Percentiles rank a stretch among this genome's conserved stretches.
Conservation (phyloP, 2,797 vertebrate species). For the Semotilus atromaculatus region DNA sequence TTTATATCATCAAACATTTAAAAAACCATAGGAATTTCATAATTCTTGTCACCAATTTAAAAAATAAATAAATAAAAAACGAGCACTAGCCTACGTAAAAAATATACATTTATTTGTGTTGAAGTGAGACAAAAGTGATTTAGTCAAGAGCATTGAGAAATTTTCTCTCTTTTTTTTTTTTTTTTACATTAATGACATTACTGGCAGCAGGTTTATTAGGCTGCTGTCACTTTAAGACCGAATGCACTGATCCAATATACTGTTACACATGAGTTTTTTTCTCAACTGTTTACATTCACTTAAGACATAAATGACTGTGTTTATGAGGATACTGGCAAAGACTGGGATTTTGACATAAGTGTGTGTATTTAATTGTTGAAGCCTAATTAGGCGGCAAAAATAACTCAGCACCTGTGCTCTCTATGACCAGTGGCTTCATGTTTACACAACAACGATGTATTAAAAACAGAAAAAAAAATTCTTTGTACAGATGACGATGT, state of each 20-base stretch:
- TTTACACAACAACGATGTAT: no score
- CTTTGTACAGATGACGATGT: no score
- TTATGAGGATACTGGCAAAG: neutral
- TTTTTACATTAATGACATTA: neutral
- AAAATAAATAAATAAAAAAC: no score
- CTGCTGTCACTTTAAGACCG: neutral
- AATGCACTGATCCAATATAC: neutral
- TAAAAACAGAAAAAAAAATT: no score
- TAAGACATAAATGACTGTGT: neutral
- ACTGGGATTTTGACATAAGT: neutral
- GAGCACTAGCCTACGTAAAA: no score
- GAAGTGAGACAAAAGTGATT: neutral
- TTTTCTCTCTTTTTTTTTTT: neutral
- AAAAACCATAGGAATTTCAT: neutral
- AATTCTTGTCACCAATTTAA: neutral
- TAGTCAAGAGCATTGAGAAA: neutral
- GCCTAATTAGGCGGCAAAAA: neutral
- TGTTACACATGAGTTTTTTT: neutral
- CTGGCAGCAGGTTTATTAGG: neutral
- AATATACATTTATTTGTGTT: neutral
- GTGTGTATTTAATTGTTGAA: neutral
- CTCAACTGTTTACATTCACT: neutral
- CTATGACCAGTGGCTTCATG: no score
- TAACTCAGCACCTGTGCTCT: neutral
- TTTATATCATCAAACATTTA: no score